Conservation (phyloP, 2,888 invertebrate genomes). For the Pyralis farinalis region DNA sequence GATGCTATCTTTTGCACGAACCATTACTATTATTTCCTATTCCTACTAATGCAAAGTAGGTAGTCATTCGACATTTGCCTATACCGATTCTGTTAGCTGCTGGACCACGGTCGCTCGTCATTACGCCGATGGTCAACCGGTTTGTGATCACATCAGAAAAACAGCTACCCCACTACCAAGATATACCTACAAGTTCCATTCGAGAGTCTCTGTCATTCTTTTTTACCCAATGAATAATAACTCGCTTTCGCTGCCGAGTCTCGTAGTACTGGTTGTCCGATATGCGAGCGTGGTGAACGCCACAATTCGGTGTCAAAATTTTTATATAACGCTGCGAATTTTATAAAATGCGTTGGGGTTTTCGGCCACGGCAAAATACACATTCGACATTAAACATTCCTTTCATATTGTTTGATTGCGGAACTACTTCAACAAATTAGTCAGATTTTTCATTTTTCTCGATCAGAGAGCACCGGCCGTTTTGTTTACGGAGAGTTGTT, state of each 20-base stretch:
- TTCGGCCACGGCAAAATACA: neutral
- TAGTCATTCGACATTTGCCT: constrained; percentile 60
- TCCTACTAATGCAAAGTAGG: constrained; percentile 62
- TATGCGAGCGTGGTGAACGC: constrained; percentile 54
- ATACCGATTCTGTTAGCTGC: constrained; percentile 41
- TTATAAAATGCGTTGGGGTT: neutral
- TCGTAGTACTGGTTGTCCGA: constrained; percentile 56
- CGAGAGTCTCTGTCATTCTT: neutral
- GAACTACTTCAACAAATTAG: constrained; percentile 1
- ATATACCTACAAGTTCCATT: constrained; percentile 12
- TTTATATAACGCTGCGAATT: constrained; percentile 58
- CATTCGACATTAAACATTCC: constrained; percentile 3
- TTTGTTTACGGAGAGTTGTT: constrained; percentile 3
- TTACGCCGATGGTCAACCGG: constrained; percentile 74
- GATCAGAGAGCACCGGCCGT: constrained; percentile 1
- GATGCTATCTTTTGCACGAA: constrained; percentile 8
- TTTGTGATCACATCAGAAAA: constrained; percentile 77
- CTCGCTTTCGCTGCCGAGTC: constrained; percentile 12
- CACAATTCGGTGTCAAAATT: constrained; percentile 65
- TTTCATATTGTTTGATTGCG: neutral
- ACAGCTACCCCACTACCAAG: constrained; percentile 65
- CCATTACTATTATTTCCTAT: constrained; percentile 33
- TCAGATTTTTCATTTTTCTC: constrained; percentile 10
- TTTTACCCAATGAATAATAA: neutral
- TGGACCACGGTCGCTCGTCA: constrained; percentile 53